Percentiles rank a stretch among this genome's conserved stretches.
Conservation (phyloP, 2,797 vertebrate genomes). For the Sebastes alutus region DNA sequence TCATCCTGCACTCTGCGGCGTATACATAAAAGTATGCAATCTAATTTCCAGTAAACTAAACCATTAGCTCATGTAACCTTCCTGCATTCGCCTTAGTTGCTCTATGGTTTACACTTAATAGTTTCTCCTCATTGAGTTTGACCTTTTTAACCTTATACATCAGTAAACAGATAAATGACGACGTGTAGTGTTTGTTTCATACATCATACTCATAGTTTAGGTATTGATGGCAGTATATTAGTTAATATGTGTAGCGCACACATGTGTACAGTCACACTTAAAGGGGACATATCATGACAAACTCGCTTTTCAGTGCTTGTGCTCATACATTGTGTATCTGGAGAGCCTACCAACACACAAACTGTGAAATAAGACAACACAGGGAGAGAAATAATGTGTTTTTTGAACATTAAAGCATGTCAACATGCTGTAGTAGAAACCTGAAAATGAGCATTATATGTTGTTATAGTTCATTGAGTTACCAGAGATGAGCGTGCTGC, state of each 20-base stretch:
- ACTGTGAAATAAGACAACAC: neutral
- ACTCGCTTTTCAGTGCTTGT: too few relatives aligned
- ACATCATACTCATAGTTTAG: neutral
- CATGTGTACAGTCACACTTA: neutral
- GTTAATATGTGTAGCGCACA: neutral
- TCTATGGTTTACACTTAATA: neutral
- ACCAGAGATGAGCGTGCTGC: neutral
- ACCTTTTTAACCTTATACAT: neutral
- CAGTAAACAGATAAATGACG: neutral
- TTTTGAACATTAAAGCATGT: neutral
- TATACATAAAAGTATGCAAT: neutral
- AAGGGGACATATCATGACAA: accelerated
- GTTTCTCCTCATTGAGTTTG: neutral
- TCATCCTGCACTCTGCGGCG: neutral
- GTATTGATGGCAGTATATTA: neutral
- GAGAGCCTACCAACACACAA: neutral
- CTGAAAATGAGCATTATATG: neutral
- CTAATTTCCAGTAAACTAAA: neutral
- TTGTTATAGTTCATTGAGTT: neutral
- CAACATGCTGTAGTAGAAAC: neutral
- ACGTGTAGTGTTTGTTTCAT: neutral
- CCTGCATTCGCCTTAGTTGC: neutral
- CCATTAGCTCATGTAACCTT: neutral
- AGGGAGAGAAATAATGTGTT: neutral
- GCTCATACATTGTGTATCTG: too few relatives aligned